Evolutionary conservation across 2,888 invertebrate species (phyloP).

Genomic region (Odontothrips loti): DNA sequence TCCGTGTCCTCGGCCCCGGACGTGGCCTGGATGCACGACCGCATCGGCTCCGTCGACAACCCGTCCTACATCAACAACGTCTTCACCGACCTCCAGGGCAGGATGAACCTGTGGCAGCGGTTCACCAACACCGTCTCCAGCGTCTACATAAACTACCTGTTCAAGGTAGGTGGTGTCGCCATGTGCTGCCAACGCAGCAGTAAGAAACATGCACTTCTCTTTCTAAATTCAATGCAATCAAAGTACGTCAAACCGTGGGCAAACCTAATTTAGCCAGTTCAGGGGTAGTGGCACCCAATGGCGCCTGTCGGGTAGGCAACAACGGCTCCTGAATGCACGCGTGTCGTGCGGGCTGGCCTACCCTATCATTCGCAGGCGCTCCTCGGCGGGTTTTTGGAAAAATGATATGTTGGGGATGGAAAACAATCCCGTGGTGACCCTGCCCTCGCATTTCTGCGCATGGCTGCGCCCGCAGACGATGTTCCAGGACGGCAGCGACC

Average conservation of each 20-base stretch:
- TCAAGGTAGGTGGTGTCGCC: neutral
- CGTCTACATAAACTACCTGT: neutral
- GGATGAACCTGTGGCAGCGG: constrained; percentile 42
- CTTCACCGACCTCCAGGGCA: constrained; percentile 37
- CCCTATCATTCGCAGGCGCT: too few relatives aligned
- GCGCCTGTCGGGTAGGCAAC: neutral
- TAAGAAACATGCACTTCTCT: too few relatives aligned
- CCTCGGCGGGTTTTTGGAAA: too few relatives aligned
- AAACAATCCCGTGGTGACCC: too few relatives aligned
- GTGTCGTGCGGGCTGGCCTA: too few relatives aligned
- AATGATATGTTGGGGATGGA: too few relatives aligned
- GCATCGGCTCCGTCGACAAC: constrained; percentile 39
- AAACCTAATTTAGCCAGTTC: too few relatives aligned
- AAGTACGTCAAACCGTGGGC: too few relatives aligned
- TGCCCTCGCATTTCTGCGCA: too few relatives aligned
- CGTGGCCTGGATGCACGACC: constrained; percentile 36
- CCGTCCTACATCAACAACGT: constrained; percentile 40
- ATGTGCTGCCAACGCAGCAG: neutral
- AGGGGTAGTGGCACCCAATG: too few relatives aligned
- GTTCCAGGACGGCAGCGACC: neutral
- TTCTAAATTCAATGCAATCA: too few relatives aligned
- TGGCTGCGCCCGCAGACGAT: neutral
- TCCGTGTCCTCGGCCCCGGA: constrained; percentile 37
- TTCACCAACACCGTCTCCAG: constrained; percentile 37
- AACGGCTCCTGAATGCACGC: neutral